phyloP scores from a whole-genome alignment of 2,113 vertebrate genomes.

The Campylomormyrus numenius region DNA sequence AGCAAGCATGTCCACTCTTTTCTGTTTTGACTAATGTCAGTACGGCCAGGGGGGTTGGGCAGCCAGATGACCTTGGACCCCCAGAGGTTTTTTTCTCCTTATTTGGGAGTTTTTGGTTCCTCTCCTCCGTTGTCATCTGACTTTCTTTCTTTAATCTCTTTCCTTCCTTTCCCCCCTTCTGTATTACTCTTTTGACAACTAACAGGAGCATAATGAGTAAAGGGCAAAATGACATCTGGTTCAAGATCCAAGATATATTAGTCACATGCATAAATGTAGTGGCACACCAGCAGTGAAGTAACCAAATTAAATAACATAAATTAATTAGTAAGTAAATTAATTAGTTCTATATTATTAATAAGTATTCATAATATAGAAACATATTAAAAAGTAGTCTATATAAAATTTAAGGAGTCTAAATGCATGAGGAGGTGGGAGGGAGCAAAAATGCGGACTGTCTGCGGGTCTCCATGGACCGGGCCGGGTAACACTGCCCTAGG shows the following conservation, averaged over 20 bases:
- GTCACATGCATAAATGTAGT: not conserved
- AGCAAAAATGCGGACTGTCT: not conserved
- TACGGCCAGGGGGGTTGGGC: no score
- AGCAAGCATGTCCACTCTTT: no score
- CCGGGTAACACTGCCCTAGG: not conserved
- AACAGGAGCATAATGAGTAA: not conserved
- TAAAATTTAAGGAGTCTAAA: not conserved
- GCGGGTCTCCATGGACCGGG: not conserved
- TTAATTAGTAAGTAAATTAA: not conserved
- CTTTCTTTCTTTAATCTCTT: no score
- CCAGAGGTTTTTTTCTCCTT: no score
- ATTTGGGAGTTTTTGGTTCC: no score
- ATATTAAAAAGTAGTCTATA: not conserved
- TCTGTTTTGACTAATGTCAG: no score
- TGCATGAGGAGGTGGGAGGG: not conserved
- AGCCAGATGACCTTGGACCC: no score
- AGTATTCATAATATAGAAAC: not conserved
- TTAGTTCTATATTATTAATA: not conserved
- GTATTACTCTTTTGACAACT: not conserved
- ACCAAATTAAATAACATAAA: not conserved
- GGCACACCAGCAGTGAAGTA: not conserved
- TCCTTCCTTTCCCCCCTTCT: no score
- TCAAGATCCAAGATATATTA: not conserved
- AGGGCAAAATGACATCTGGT: not conserved
- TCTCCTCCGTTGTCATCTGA: no score